Base-by-base conservation (phyloP, 2,113 vertebrate species). In the Accipiter cooperii region DNA sequence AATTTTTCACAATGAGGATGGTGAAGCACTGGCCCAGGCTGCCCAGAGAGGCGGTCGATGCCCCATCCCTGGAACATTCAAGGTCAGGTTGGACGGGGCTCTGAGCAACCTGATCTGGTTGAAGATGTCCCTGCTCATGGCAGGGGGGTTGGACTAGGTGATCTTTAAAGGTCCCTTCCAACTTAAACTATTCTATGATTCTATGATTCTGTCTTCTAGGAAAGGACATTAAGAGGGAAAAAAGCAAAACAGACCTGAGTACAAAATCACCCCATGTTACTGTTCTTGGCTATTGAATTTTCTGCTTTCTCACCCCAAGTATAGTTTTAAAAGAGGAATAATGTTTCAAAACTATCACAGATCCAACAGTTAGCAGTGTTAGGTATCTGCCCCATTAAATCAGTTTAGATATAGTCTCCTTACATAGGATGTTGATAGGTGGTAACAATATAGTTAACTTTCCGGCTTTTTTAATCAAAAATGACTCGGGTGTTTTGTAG, bases 1-100 rank as follows among this genome's bases (percentile, higher is more conserved):
- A 49, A 2, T 49, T 24, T 22, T 49, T 25, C 1, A 1, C 49
- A 3, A 2, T 47, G 46, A 21, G 46, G 46, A 10, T 2, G 5
- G 10, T 47, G 46, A 47, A 19, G 1, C 46, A 21, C 46, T 47
- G 46, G 20, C 11, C 6, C 1, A 21, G 19, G 46, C 21, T 47
- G 20, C 46, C 47, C 47, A 47, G 47, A 21, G 20, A 47, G n/a
- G n/a, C n/a, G 4, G 0, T 22, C 5, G 42, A 16, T 46, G 8
- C 20, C 7, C 14, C 34, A n/a, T 40, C 29, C 34, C 20, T 47
- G 38, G 28, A 79, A 47, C 5, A 8, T 44, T 44, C 46, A 49
- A 68, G 22, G 15, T 14, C 19, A 38, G 5, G 13, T 3, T 80
- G 47, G 60, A 47, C 1, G 1, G 15, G 25, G 11, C 8, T 63